A percentile compares a stretch with the other conserved stretches of the same genome.
Conservation (phyloP, 2,888 invertebrate genomes). For the Drosophila macrospina region DNA sequence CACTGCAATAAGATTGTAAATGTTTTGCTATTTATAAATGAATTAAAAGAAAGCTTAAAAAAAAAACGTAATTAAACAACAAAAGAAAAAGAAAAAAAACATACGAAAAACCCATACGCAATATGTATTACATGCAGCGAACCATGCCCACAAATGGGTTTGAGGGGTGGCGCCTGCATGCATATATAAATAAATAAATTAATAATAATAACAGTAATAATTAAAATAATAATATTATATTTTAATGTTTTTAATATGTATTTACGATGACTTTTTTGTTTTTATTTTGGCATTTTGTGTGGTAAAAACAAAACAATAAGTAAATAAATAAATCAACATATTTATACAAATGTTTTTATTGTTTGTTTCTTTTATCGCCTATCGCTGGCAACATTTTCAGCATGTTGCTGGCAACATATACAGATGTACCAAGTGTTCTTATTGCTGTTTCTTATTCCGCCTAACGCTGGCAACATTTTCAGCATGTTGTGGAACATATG, state of each 20-base stretch:
- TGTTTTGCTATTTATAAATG: slow-evolving; percentile 76
- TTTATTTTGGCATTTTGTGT: slow-evolving; percentile 61
- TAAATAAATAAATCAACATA: slow-evolving; percentile 78
- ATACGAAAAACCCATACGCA: slow-evolving; percentile 44
- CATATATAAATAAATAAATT: slow-evolving; percentile 43
- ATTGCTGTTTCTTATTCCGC: background rate
- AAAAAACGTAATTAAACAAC: slow-evolving; percentile 13
- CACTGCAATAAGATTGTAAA: slow-evolving; percentile 82
- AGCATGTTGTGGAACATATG: no score
- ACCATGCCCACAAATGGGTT: slow-evolving; percentile 54
- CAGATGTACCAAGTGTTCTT: slow-evolving; percentile 68
- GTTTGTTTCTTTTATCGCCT: background rate
- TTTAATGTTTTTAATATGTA: slow-evolving; percentile 63
- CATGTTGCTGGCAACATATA: background rate
- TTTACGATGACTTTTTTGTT: slow-evolving; percentile 54
- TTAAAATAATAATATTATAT: slow-evolving; percentile 37
- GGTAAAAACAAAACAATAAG: slow-evolving; percentile 75
- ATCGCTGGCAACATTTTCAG: background rate
- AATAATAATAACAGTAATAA: slow-evolving; percentile 26
- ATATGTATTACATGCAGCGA: slow-evolving; percentile 68
- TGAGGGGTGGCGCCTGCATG: slow-evolving; percentile 43
- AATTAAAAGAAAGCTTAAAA: slow-evolving; percentile 26
- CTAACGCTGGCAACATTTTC: background rate
- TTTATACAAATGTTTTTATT: slow-evolving; percentile 69
- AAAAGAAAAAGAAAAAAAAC: slow-evolving; percentile 14